phyloP scores from a whole-genome alignment of 2,113 vertebrate genomes.

The Salvelinus alpinus region DNA sequence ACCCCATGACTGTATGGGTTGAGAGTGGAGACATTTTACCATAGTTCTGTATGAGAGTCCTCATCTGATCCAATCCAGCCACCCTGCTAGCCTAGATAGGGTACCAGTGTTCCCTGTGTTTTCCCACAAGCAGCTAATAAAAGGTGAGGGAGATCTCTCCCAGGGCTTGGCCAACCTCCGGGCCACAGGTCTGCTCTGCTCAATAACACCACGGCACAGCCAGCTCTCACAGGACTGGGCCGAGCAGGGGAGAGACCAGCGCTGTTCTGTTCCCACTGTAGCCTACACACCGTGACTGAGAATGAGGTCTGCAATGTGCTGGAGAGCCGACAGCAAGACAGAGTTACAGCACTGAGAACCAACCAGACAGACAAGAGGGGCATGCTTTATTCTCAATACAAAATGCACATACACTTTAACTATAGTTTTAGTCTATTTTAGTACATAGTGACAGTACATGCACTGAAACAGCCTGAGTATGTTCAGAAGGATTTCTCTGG shows the following conservation, averaged over 20 bases:
- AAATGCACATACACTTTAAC: not conserved
- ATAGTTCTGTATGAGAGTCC: not conserved
- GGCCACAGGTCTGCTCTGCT: conserved; percentile 35
- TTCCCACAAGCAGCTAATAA: conserved; percentile 62
- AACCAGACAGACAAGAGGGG: not conserved
- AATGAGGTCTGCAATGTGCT: conserved; percentile 31
- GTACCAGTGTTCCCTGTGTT: conserved; percentile 39
- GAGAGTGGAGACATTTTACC: not conserved
- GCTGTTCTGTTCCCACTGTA: conserved; percentile 17
- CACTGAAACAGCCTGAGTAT: not conserved
- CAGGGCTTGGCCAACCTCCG: conserved; percentile 44
- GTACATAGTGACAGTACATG: not conserved
- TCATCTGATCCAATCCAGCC: conserved; percentile 23
- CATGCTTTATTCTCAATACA: not conserved
- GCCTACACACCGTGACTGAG: conserved; percentile 17
- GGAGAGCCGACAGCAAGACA: conserved; percentile 20
- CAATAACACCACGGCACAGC: conserved; percentile 37
- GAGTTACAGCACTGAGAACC: not conserved
- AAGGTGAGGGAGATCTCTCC: conserved; percentile 56
- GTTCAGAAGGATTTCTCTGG: not conserved
- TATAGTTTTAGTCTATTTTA: not conserved
- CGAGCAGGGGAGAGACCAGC: not conserved
- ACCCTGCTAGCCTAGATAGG: conserved; percentile 12
- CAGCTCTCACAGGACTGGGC: conserved; percentile 36
- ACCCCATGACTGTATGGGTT: not conserved